Evolutionary conservation across 2,113 vertebrate genomes (phyloP).

Genomic region (Nyctereutes procyonoides): DNA sequence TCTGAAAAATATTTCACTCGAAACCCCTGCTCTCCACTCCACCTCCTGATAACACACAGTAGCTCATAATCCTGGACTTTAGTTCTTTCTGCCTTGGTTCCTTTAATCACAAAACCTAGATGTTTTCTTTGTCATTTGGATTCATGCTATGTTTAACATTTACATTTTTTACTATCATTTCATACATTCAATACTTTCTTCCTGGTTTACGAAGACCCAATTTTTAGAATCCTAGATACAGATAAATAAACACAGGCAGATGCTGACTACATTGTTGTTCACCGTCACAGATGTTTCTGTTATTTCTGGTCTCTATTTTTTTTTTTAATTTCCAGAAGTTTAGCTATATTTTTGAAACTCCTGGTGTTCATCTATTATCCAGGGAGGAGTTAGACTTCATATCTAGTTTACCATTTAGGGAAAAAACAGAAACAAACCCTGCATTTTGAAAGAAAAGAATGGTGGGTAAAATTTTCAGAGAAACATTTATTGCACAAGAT

Average conservation of each 20-base stretch:
- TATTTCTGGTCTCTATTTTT: neutral
- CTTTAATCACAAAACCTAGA: neutral
- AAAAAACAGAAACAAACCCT: neutral
- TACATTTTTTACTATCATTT: neutral
- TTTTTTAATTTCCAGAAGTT: neutral
- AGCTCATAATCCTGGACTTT: neutral
- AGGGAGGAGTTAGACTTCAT: neutral
- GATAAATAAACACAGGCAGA: neutral
- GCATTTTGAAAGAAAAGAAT: neutral
- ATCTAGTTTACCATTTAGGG: neutral
- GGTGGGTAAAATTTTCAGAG: neutral
- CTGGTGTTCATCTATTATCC: neutral
- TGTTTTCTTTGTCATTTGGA: neutral
- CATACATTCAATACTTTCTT: neutral
- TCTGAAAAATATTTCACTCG: neutral
- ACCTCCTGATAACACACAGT: fast-evolving
- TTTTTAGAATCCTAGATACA: neutral
- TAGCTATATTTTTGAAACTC: neutral
- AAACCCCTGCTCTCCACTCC: neutral
- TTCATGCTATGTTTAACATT: neutral
- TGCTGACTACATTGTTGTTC: neutral
- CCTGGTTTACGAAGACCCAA: neutral
- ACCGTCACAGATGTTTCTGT: neutral
- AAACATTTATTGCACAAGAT: neutral
- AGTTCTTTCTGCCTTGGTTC: neutral